These are phyloP conservation scores for Brachyhypopomus occidentalis DNA, from an alignment of 2,113 vertebrate genomes.

Conservation along the genomic window DNA sequence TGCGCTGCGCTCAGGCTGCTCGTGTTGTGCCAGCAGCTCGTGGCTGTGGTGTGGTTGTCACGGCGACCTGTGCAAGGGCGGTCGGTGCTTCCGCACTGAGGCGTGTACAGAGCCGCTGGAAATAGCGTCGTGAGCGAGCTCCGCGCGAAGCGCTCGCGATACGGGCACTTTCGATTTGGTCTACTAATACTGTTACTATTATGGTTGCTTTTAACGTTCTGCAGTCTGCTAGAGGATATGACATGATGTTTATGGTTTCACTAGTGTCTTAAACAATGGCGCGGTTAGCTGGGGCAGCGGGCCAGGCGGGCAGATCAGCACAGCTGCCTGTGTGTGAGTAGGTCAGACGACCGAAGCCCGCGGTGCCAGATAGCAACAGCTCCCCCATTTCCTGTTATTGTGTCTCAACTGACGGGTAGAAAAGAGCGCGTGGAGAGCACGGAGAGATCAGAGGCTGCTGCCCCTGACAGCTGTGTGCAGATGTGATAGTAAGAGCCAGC, in stretches of 20 bases:
- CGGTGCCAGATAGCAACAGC: neutral
- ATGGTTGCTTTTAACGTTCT: neutral
- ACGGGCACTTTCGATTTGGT: too few species aligned
- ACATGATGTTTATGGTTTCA: neutral
- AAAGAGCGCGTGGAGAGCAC: neutral
- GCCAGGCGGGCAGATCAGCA: neutral
- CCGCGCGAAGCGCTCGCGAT: too few species aligned
- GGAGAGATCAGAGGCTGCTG: neutral
- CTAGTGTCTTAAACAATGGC: neutral
- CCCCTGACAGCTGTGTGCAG: neutral
- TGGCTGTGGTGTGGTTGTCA: too few species aligned
- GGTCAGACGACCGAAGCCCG: conserved; percentile 2
- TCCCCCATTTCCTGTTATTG: conserved; percentile 48
- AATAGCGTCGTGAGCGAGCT: neutral
- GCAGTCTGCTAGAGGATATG: neutral
- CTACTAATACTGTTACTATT: neutral
- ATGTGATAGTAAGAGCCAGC: neutral
- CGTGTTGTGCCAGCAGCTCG: too few species aligned
- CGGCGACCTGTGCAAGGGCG: too few species aligned
- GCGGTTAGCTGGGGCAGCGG: neutral
- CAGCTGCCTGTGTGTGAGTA: conserved; percentile 35
- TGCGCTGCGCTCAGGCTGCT: too few species aligned
- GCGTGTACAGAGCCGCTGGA: neutral
- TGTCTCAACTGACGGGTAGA: neutral
- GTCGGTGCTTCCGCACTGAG: neutral